Evolutionary conservation across 2,888 invertebrate genomes (phyloP), one percentile per base, ranked within the genome.

Genomic region (Tetanocera ferruginea): DNA sequence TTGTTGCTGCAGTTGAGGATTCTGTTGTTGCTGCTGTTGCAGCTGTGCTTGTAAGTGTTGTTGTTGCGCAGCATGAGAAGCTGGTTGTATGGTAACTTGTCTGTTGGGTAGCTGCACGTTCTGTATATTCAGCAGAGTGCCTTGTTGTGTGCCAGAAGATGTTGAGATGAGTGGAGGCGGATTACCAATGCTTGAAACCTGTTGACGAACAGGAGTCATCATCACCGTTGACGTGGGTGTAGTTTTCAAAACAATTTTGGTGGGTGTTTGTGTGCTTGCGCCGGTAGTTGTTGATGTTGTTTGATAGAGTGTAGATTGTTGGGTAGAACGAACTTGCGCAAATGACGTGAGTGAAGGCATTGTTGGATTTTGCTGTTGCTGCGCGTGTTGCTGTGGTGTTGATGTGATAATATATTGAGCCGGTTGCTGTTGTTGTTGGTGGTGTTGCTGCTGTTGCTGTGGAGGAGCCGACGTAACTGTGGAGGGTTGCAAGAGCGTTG

Each of bases 171-270:
- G 78, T 0, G 90, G 90, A 17, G 90, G 90, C 11, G 90, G 90
- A 84, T 89, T 89, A 43, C 80, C 86, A n/a, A 49, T 69, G 11
- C 83, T 82, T 2, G 85, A 82, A 75, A 85, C 83, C 60, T 85
- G 84, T 79, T 86, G 86, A 31, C 88, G 87, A 51, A 86, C 75
- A 4, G 86, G 86, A 8, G 88, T 86, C 86, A 88, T 86, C 72
- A 89, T 86, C 31, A 90, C 86, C 43, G 88, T 85, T 11, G 89
- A 87, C n/a, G 87, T 82, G 4, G 89, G 88, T 9, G 89, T 86
- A n/a, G 89, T 89, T 82, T 90, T 90, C 0, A 90, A 82, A 66
- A 90, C 79, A 72, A 90, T 90, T 84, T 90, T 90, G 0, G 90
- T 88, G 5, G 89, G 86, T 60, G 87, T 85, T 80, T 86, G 87